Conservation (phyloP, 1,140 invertebrate genomes). For the Hormaphis cornu region DNA sequence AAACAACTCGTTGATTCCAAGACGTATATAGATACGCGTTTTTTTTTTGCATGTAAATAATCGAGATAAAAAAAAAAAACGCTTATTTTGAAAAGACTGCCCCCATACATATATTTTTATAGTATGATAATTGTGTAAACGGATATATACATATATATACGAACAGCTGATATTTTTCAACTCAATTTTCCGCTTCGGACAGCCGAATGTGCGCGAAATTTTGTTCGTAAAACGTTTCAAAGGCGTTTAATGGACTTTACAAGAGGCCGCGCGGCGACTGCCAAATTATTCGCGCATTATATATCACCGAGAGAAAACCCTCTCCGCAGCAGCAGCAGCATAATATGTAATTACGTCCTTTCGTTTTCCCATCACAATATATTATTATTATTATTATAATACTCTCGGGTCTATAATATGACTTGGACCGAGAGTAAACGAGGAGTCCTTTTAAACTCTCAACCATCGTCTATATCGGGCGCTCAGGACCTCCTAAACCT, state of each 20-base stretch:
- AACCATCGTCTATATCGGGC: too few relatives aligned
- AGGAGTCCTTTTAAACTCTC: background rate
- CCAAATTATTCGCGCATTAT: slow-evolving; percentile 6
- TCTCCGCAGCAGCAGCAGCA: background rate
- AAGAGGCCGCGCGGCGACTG: background rate
- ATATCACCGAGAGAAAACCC: background rate
- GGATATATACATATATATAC: too few relatives aligned
- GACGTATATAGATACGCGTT: too few relatives aligned
- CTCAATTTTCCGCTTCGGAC: background rate
- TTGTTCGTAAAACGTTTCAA: background rate
- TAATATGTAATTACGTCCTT: slow-evolving; percentile 27
- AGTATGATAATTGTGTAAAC: too few relatives aligned
- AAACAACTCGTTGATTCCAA: too few relatives aligned
- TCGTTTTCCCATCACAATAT: slow-evolving; percentile 5
- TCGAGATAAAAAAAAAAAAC: too few relatives aligned
- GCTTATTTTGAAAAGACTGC: too few relatives aligned
- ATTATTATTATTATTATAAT: too few relatives aligned
- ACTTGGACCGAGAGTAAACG: background rate
- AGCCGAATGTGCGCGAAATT: background rate
- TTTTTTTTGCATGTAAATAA: too few relatives aligned
- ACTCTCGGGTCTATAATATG: too few relatives aligned
- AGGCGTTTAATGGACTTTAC: background rate
- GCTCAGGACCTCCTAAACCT: too few relatives aligned
- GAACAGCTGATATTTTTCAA: background rate
- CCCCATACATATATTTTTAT: too few relatives aligned